Percentiles rank a stretch among this genome's conserved stretches.
Conservation (phyloP, 1,140 invertebrate genomes). For the Heliconius hewitsoni region DNA sequence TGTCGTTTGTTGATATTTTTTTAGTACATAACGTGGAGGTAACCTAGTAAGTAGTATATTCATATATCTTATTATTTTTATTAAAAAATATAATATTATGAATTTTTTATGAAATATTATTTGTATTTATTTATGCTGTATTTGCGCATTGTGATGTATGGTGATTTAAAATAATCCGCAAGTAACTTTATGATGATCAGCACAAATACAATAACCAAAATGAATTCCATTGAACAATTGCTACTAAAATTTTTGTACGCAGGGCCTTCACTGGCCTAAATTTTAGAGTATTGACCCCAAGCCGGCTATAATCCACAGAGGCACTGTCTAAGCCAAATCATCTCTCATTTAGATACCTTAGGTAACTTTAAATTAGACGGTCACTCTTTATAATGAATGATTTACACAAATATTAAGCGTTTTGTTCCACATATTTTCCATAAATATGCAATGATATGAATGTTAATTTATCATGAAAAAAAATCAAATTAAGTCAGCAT, state of each 20-base stretch:
- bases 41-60: too few species aligned
- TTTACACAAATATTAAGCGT: neutral
- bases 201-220: neutral
- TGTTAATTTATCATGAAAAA: neutral
- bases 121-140: too few species aligned
- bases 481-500: too few species aligned
- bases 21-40: too few species aligned
- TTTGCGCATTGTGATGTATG: neutral
- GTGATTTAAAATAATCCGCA: neutral
- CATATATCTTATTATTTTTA: too few species aligned
- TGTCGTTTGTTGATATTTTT: too few species aligned
- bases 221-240: slow-evolving; percentile 12
- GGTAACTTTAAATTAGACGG: slow-evolving; percentile 4
- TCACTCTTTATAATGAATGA: slow-evolving; percentile 23
- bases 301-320: slow-evolving; percentile 18
- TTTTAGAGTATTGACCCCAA: slow-evolving; percentile 63
- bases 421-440: neutral
- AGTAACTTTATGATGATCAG: neutral
- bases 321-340: slow-evolving; percentile 18
- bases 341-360: slow-evolving; percentile 1
- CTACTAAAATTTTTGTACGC: slow-evolving; percentile 23
- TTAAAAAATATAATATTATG: neutral
- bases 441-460: neutral
- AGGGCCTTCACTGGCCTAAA: slow-evolving; percentile 50
- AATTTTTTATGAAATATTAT: too few species aligned